A percentile compares a stretch with the other conserved stretches of the same genome.
phyloP scores from a whole-genome alignment of 2,113 vertebrate species.

The Trogon melanurus region DNA sequence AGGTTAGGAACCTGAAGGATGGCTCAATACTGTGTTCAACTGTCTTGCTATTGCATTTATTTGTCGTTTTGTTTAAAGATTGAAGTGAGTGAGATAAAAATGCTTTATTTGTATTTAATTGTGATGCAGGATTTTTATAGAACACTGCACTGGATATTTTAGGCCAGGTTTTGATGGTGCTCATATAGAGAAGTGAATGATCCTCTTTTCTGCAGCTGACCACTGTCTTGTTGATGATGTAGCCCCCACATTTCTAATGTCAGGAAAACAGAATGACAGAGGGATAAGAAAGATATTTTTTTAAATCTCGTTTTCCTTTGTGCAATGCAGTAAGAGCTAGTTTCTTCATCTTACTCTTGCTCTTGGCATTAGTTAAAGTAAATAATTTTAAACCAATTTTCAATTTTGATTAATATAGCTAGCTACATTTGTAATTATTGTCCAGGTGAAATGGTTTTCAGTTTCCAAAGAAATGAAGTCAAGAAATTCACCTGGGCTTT shows the following conservation, averaged over 20 bases:
- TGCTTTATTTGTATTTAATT: neutral
- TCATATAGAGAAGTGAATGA: neutral
- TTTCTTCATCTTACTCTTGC: neutral
- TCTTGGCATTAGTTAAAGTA: neutral
- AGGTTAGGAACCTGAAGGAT: neutral
- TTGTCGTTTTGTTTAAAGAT: neutral
- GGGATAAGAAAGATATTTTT: neutral
- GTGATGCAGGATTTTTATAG: neutral
- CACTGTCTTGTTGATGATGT: neutral
- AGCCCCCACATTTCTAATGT: neutral
- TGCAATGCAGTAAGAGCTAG: neutral
- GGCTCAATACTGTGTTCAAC: neutral
- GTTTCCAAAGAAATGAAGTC: constrained; percentile 8
- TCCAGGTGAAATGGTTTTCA: neutral
- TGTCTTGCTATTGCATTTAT: neutral
- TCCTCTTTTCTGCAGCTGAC: neutral
- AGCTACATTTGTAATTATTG: neutral
- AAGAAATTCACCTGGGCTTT: neutral
- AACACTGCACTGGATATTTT: neutral
- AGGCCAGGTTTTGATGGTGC: neutral
- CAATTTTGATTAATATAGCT: neutral
- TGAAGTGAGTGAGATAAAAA: neutral
- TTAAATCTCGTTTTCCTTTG: neutral
- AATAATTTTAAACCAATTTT: constrained; percentile 22
- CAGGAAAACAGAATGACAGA: neutral